Evolutionary conservation across 1,140 invertebrate species (phyloP).

Genomic region (Proctacanthus coquilletti): DNA sequence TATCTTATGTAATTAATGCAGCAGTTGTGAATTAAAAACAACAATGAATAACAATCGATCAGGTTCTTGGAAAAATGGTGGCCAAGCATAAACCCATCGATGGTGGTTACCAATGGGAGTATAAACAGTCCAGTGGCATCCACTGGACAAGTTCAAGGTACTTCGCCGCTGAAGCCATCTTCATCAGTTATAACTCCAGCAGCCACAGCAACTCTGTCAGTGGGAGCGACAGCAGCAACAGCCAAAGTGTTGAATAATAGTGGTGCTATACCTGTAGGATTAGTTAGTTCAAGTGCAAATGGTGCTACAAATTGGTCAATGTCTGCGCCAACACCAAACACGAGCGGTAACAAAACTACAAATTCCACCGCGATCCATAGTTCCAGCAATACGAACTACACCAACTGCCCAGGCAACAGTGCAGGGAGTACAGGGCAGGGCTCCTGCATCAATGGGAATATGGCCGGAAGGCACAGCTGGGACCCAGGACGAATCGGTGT

Average conservation of each 20-base stretch:
- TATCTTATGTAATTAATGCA: too few relatives aligned
- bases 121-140: neutral
- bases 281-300: neutral
- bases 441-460: neutral
- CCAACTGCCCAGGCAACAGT: neutral
- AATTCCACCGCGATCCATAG: neutral
- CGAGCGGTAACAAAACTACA: neutral
- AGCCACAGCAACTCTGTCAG: slow-evolving; percentile 1
- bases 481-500: slow-evolving; percentile 32
- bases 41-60: too few relatives aligned
- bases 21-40: too few relatives aligned
- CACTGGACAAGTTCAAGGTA: slow-evolving; percentile 1
- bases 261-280: neutral
- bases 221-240: neutral
- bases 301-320: neutral
- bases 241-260: neutral
- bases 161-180: neutral
- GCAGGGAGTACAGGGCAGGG: too few relatives aligned
- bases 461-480: slow-evolving; percentile 10
- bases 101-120: slow-evolving; percentile 2
- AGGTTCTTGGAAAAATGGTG: too few relatives aligned
- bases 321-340: neutral
- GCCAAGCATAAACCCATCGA: slow-evolving; percentile 2
- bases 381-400: neutral
- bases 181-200: neutral